Evolutionary conservation across 2,113 vertebrate species (phyloP).

Genomic region (Oryzias woworae): DNA sequence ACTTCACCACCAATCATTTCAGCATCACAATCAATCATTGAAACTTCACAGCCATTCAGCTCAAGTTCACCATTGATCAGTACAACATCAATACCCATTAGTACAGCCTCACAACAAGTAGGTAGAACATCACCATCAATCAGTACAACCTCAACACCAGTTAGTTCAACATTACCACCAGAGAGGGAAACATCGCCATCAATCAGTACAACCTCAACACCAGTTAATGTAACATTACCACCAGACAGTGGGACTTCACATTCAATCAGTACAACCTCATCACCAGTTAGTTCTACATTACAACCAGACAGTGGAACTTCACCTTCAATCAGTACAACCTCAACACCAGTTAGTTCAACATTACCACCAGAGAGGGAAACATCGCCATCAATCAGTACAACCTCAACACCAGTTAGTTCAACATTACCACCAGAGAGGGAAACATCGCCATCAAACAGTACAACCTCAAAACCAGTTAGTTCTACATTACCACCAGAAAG

Average conservation of each 20-base stretch:
- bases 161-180: too few species aligned
- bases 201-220: neutral
- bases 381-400: neutral
- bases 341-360: neutral
- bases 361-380: neutral
- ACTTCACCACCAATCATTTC: neutral
- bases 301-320: too few species aligned
- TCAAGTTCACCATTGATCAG: neutral
- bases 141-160: neutral
- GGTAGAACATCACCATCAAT: neutral
- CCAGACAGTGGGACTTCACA: neutral
- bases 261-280: fast-evolving
- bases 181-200: neutral
- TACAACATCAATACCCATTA: neutral
- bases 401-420: neutral
- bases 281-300: too few species aligned
- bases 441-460: neutral
- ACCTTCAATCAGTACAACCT: neutral
- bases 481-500: neutral
- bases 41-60: neutral
- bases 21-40: neutral
- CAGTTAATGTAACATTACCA: neutral
- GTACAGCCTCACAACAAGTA: neutral
- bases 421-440: neutral
- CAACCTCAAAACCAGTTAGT: neutral